phyloP scores from a whole-genome alignment of 2,888 invertebrate genomes.

The Sphaerophoria rueppellii region DNA sequence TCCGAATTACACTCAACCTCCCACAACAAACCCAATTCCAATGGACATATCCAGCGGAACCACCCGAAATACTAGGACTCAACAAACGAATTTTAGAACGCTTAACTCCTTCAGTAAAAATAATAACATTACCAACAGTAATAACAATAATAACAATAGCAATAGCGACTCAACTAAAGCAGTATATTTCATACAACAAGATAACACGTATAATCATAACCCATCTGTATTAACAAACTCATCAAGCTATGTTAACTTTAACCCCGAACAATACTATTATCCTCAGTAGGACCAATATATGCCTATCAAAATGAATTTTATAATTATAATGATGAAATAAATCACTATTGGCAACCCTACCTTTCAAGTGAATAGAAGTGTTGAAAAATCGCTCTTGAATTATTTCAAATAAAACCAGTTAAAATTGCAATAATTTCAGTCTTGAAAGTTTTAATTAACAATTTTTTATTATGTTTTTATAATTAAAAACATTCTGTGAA shows the following conservation, averaged over 20 bases:
- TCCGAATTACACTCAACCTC: neutral
- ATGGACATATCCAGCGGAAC: constrained; percentile 35
- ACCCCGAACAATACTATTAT: neutral
- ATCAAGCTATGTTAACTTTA: neutral
- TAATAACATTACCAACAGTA: neutral
- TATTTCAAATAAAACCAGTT: too few relatives aligned
- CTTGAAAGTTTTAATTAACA: too few relatives aligned
- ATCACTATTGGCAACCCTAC: too few relatives aligned
- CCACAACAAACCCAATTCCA: neutral
- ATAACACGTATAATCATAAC: constrained; percentile 1
- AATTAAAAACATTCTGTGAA: too few relatives aligned
- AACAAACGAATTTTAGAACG: constrained; percentile 8
- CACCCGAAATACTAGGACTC: constrained; percentile 24
- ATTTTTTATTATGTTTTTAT: too few relatives aligned
- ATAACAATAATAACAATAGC: neutral
- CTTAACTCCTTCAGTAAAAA: neutral
- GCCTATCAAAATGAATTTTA: constrained; percentile 1
- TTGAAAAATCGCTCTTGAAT: too few relatives aligned
- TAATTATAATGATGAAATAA: neutral
- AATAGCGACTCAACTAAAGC: constrained; percentile 9
- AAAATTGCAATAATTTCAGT: too few relatives aligned
- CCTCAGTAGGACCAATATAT: constrained; percentile 15
- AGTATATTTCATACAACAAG: constrained; percentile 24
- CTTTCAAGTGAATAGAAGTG: too few relatives aligned
- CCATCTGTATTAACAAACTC: neutral